A percentile compares a stretch with the other conserved stretches of the same genome.
These are phyloP conservation scores for Halcyon badia DNA, from an alignment of 2,797 vertebrate genomes.

Conservation along the genomic window DNA sequence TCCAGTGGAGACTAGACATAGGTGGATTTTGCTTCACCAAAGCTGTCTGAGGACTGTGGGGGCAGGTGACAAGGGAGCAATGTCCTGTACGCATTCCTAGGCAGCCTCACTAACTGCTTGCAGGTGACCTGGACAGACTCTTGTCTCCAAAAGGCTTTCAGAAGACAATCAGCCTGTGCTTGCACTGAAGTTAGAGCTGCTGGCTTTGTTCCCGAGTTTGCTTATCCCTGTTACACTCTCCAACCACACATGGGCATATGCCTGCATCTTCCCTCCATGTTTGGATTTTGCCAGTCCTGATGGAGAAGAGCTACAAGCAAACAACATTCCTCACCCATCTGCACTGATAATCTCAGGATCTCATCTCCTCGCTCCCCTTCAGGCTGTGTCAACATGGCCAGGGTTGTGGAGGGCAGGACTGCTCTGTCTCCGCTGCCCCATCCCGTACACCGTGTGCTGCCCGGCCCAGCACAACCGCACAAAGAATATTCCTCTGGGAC, in stretches of 20 bases:
- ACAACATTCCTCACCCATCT: slow-evolving; percentile 57
- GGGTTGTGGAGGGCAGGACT: slow-evolving; percentile 20
- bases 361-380: neutral
- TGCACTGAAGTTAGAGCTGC: slow-evolving; percentile 2
- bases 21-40: neutral
- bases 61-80: neutral
- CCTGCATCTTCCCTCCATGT: neutral
- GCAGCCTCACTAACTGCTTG: neutral
- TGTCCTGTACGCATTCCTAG: neutral
- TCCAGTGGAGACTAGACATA: neutral
- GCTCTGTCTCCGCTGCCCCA: neutral
- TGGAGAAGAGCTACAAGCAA: slow-evolving; percentile 53
- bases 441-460: slow-evolving; percentile 18
- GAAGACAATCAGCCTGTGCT: neutral
- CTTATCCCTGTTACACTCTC: slow-evolving; percentile 38
- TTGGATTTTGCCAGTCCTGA: slow-evolving; percentile 39
- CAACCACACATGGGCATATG: neutral
- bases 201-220: neutral
- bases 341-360: slow-evolving; percentile 38
- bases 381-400: neutral
- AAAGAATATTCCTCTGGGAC: neutral
- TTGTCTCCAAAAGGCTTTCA: slow-evolving; percentile 14
- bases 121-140: slow-evolving; percentile 25
- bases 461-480: neutral
- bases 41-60: neutral